Evolutionary conservation across 2,888 invertebrate genomes (phyloP).

Genomic region (Eremobia ochroleuca): DNA sequence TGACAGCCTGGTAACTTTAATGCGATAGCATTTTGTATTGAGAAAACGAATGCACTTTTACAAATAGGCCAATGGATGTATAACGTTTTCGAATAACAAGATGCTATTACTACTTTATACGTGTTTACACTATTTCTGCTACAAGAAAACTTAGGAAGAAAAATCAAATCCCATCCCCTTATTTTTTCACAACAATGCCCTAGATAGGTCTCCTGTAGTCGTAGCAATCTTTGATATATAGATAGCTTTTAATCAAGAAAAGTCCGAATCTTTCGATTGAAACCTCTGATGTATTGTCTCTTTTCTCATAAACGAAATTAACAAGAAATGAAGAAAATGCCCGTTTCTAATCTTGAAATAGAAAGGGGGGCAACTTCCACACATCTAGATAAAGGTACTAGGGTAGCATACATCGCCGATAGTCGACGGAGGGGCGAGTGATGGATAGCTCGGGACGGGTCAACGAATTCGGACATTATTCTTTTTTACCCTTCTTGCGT

Average conservation of each 20-base stretch:
- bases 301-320: conserved; percentile 73
- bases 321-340: conserved; percentile 77
- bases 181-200: not conserved
- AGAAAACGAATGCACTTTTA: conserved; percentile 37
- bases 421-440: conserved; percentile 88
- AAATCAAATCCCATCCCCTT: not conserved
- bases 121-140: conserved; percentile 7
- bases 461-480: conserved; percentile 92
- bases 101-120: too few species aligned
- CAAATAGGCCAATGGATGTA: not conserved
- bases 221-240: not conserved
- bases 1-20: conserved; percentile 62
- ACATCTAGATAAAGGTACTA: conserved; percentile 84
- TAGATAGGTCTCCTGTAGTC: not conserved
- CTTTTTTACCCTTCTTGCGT: conserved; percentile 91
- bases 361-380: conserved; percentile 83
- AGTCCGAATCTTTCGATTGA: conserved; percentile 34
- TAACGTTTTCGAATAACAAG: not conserved
- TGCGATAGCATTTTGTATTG: conserved; percentile 55
- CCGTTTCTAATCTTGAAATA: conserved; percentile 86
- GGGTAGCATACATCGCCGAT: conserved; percentile 85
- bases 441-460: conserved; percentile 91
- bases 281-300: conserved; percentile 59
- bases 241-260: conserved; percentile 37
- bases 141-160: not conserved